These are phyloP conservation scores for Alces alces DNA, from an alignment of 2,113 vertebrate species.

Conservation along the genomic window DNA sequence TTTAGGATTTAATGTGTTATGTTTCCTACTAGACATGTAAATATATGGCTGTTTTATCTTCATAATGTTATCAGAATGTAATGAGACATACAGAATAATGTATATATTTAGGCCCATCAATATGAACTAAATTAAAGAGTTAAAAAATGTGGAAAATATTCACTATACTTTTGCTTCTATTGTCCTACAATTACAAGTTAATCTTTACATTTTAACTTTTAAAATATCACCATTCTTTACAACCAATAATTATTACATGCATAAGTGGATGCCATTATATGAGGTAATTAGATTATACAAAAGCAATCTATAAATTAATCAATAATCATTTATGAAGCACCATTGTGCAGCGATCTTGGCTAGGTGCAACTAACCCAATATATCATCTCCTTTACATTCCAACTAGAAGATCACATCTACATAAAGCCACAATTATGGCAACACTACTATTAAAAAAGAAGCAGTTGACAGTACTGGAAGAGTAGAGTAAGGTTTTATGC, in stretches of 20 bases:
- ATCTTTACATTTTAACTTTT: conserved; percentile 24
- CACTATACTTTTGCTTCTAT: neutral
- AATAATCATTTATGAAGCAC: conserved; percentile 37
- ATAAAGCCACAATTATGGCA: neutral
- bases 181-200: neutral
- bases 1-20: neutral
- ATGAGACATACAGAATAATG: neutral
- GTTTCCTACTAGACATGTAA: neutral
- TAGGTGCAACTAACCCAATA: neutral
- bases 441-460: neutral
- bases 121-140: neutral
- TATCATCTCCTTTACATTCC: neutral
- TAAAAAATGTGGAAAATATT: neutral
- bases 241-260: conserved; percentile 50
- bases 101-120: neutral
- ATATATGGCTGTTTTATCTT: neutral
- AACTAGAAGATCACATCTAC: neutral
- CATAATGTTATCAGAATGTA: neutral
- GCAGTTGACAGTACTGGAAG: neutral
- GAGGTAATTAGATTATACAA: conserved; percentile 38
- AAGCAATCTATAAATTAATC: conserved; percentile 48
- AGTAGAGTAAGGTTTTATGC: neutral
- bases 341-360: neutral
- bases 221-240: conserved; percentile 45
- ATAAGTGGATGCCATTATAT: conserved; percentile 42